These are phyloP conservation scores for Mionectes macconnelli DNA, from an alignment of 2,113 vertebrate species.

Conservation along the genomic window DNA sequence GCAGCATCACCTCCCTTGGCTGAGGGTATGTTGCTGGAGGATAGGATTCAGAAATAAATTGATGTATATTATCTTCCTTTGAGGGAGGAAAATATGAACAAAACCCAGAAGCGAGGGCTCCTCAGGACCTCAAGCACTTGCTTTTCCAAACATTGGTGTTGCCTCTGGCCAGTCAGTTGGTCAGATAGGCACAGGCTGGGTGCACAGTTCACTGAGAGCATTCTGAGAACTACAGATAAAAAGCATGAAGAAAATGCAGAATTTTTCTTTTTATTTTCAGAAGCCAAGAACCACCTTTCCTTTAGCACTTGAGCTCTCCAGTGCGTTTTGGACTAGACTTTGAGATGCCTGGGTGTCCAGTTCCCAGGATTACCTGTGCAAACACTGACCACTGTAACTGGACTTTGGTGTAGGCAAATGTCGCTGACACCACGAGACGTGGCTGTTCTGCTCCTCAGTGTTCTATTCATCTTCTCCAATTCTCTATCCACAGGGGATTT, in stretches of 20 bases:
- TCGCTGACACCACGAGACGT: not conserved
- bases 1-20: not conserved
- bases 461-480: not conserved
- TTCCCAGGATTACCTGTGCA: not conserved
- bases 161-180: not conserved
- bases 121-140: not conserved
- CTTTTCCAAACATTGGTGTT: not conserved
- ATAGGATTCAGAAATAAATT: not conserved
- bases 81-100: not conserved
- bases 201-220: not conserved
- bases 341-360: not conserved
- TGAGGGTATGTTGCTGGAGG: not conserved
- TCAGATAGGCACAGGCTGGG: not conserved
- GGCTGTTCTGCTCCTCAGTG: not conserved
- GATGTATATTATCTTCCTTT: not conserved
- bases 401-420: not conserved
- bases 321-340: not conserved
- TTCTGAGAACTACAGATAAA: not conserved
- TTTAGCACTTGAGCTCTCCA: not conserved
- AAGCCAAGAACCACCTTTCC: not conserved
- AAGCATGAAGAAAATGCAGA: not conserved
- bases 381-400: not conserved
- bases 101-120: not conserved
- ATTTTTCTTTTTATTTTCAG: not conserved
- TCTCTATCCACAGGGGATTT: not conserved